Evolutionary conservation across 2,888 invertebrate genomes (phyloP).

Genomic region (Meandrusa payeni): DNA sequence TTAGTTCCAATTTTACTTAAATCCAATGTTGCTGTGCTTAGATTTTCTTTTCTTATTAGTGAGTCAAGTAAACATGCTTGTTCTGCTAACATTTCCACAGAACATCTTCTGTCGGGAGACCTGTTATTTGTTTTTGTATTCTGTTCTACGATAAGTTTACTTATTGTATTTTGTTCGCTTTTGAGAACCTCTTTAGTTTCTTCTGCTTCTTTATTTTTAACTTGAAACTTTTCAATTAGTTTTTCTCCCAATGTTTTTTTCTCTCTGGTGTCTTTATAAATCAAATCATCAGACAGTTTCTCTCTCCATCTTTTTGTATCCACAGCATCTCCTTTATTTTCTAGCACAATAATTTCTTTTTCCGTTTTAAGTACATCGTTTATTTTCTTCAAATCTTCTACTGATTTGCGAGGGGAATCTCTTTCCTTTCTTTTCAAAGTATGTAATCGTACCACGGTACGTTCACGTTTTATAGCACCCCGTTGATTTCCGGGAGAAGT

Average conservation of each 20-base stretch:
- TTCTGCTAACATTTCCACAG: constrained; percentile 79
- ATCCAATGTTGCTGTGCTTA: constrained; percentile 67
- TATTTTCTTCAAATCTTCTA: constrained; percentile 32
- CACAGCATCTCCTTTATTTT: constrained; percentile 27
- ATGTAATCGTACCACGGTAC: constrained; percentile 87
- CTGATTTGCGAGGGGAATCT: constrained; percentile 67
- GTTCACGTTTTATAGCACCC: constrained; percentile 85
- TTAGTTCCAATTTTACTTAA: constrained; percentile 64
- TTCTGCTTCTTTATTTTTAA: constrained; percentile 78
- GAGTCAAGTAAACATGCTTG: constrained; percentile 77
- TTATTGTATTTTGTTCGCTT: constrained; percentile 29
- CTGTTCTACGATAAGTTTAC: constrained; percentile 29
- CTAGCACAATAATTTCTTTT: constrained; percentile 23
- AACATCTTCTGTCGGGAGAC: constrained; percentile 73
- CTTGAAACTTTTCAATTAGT: constrained; percentile 87
- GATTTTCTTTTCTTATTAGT: constrained; percentile 75
- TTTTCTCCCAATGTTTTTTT: constrained; percentile 87
- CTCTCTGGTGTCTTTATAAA: constrained; percentile 71
- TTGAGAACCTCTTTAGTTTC: constrained; percentile 16
- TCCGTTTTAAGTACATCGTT: constrained; percentile 13
- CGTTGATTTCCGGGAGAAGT: constrained; percentile 63
- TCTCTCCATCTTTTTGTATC: constrained; percentile 78
- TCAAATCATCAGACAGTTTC: constrained; percentile 81
- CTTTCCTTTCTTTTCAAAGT: constrained; percentile 80
- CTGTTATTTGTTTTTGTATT: constrained; percentile 33